Evolutionary conservation across 2,113 vertebrate genomes (phyloP).

Genomic region (Gobiocypris rarus): DNA sequence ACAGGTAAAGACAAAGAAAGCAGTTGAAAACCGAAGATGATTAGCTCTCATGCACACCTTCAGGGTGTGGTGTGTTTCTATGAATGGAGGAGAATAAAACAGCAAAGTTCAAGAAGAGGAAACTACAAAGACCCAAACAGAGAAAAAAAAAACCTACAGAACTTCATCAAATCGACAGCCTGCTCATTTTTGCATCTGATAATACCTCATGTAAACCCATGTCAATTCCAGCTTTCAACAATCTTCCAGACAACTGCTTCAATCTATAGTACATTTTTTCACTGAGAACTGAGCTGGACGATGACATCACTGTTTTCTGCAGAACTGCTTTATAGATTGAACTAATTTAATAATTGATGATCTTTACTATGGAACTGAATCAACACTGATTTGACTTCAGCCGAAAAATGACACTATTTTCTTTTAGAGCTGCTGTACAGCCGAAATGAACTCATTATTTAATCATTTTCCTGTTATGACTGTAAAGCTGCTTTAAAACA

Average conservation of each 20-base stretch:
- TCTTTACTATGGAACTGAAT: no score
- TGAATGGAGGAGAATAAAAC: constrained; percentile 61
- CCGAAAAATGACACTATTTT: no score
- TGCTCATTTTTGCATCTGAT: not conserved
- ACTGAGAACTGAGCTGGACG: no score
- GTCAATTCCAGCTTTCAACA: not conserved
- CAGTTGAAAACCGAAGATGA: constrained; percentile 13
- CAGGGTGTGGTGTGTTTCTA: constrained; percentile 56
- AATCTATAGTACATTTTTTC: no score
- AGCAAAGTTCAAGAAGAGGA: constrained; percentile 49
- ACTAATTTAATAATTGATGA: no score
- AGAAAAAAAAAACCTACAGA: not conserved
- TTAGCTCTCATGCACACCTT: constrained; percentile 55
- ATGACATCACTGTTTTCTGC: no score
- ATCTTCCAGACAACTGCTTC: not conserved
- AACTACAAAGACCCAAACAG: not conserved
- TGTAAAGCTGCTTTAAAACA: no score
- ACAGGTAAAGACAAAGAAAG: constrained; percentile 32
- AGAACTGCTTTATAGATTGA: no score
- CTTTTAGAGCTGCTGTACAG: no score
- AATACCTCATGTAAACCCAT: not conserved
- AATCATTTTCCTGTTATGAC: no score
- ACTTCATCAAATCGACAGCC: not conserved
- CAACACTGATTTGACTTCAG: no score
- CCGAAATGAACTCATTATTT: no score